Evolutionary conservation across 2,888 invertebrate genomes (phyloP).

Genomic region (Lamproptera curius): DNA sequence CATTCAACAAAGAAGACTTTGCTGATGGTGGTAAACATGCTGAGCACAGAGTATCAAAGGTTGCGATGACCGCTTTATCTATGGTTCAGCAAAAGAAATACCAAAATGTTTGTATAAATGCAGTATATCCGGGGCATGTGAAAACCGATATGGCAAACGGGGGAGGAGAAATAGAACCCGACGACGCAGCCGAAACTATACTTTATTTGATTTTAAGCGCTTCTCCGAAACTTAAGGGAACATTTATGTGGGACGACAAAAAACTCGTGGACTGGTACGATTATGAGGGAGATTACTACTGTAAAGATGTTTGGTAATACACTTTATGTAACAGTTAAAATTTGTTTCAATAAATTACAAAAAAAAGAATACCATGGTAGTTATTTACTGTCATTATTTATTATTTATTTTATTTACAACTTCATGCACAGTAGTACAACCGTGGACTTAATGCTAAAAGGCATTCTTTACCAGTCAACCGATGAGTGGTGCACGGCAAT

Average conservation of each 20-base stretch:
- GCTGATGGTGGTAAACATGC: conserved; percentile 67
- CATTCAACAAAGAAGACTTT: conserved; percentile 57
- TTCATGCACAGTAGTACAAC: no score
- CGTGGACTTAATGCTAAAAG: no score
- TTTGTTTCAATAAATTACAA: no score
- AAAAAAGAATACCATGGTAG: no score
- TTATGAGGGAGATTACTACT: conserved; percentile 50
- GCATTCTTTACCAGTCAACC: no score
- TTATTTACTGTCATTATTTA: no score
- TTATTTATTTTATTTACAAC: no score
- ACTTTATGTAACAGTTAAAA: no score
- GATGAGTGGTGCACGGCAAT: no score
- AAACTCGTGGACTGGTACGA: conserved; percentile 81
- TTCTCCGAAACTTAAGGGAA: conserved; percentile 78
- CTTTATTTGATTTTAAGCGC: conserved; percentile 81
- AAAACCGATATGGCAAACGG: conserved; percentile 69
- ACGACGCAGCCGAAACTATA: conserved; percentile 75
- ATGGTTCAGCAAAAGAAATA: conserved; percentile 59
- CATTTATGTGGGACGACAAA: conserved; percentile 81
- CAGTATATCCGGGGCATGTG: conserved; percentile 57
- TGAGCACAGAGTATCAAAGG: conserved; percentile 64
- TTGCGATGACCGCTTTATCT: conserved; percentile 59
- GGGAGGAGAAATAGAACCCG: conserved; percentile 78
- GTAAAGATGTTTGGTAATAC: conserved; percentile 42
- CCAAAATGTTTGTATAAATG: conserved; percentile 58